These are phyloP conservation scores for Thalassoma bifasciatum DNA, from an alignment of 2,113 vertebrate species.

Conservation along the genomic window DNA sequence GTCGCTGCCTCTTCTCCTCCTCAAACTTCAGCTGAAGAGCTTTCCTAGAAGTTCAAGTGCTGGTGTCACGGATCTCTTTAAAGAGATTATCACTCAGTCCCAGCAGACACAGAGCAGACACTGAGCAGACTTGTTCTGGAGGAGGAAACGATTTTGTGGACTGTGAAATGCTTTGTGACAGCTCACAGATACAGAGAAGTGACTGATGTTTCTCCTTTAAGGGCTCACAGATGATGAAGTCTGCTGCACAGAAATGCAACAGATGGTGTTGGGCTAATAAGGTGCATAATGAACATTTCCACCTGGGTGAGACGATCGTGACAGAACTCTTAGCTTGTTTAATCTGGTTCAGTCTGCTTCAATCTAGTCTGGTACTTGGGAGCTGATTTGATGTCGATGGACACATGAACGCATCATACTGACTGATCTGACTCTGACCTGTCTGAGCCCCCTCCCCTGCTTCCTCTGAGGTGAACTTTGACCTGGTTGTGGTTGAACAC, in stretches of 20 bases:
- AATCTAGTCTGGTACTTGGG: not conserved
- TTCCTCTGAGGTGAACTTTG: no score
- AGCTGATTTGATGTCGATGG: not conserved
- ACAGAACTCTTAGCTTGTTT: not conserved
- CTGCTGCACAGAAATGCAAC: conserved; percentile 12
- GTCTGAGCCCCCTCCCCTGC: not conserved
- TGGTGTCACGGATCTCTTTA: not conserved
- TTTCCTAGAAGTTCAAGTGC: not conserved
- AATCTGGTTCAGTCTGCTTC: not conserved
- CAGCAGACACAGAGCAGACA: no score
- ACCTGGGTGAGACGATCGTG: conserved; percentile 10
- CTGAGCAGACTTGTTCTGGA: not conserved
- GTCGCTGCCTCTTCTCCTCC: not conserved
- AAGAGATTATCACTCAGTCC: no score
- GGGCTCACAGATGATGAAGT: conserved; percentile 5
- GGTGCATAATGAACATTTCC: conserved; percentile 21
- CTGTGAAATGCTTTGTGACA: not conserved
- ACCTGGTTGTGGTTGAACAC: no score
- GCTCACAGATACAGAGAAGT: not conserved
- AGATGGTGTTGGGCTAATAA: conserved; percentile 35
- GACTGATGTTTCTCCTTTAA: no score
- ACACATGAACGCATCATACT: not conserved
- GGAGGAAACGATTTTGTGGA: not conserved
- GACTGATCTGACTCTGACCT: not conserved
- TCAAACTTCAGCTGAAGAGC: not conserved